These are phyloP conservation scores for Daktulosphaira vitifoliae DNA, from an alignment of 1,140 invertebrate genomes.

Conservation along the genomic window DNA sequence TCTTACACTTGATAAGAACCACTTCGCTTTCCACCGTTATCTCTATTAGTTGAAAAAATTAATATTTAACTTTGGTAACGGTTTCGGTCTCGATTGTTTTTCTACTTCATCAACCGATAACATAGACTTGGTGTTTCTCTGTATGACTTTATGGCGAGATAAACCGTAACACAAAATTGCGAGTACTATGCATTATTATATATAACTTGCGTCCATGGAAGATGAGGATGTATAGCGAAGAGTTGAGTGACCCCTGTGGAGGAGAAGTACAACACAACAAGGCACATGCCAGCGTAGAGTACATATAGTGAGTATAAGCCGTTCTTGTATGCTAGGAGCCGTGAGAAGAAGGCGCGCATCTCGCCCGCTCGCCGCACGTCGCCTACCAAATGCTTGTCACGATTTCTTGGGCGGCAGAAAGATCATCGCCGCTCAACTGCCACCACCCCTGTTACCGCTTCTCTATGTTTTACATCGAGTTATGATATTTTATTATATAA, in stretches of 20 bases:
- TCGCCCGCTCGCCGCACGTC: constrained; percentile 19
- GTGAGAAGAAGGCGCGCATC: constrained; percentile 33
- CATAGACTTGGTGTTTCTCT: too few relatives aligned
- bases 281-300: constrained; percentile 16
- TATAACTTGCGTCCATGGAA: too few relatives aligned
- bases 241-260: constrained; percentile 31
- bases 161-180: constrained; percentile 21
- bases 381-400: constrained; percentile 32
- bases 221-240: constrained; percentile 8
- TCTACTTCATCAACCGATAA: too few relatives aligned
- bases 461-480: neutral
- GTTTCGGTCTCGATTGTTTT: too few relatives aligned
- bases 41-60: too few relatives aligned
- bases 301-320: constrained; percentile 17
- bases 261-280: constrained; percentile 26
- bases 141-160: too few relatives aligned
- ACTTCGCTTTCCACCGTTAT: too few relatives aligned
- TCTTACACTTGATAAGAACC: too few relatives aligned
- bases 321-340: constrained; percentile 17
- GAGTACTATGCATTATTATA: constrained; percentile 3
- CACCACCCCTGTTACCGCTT: neutral
- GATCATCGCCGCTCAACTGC: constrained; percentile 31
- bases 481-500: constrained; percentile 27
- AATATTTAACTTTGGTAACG: too few relatives aligned
- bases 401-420: constrained; percentile 28